Percentiles rank a stretch among this genome's conserved stretches.
Conservation (phyloP, 2,113 vertebrate genomes). For the Alosa alosa region DNA sequence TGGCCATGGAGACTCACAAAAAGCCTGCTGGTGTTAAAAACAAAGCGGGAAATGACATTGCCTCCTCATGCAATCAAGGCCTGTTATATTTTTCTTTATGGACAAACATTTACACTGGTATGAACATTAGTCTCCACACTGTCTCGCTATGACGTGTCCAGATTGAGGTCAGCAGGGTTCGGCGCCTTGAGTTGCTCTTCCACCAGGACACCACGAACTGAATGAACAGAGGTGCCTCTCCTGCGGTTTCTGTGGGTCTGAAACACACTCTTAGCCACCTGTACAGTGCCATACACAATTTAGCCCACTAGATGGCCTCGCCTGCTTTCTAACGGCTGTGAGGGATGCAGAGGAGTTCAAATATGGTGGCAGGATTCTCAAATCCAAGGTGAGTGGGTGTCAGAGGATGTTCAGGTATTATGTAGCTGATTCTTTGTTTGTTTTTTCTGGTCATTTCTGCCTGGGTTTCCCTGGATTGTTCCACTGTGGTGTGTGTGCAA, state of each 20-base stretch:
- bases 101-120: slow-evolving; percentile 35
- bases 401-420: slow-evolving; percentile 1
- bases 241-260: not conserved
- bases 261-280: not conserved
- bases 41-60: slow-evolving; percentile 32
- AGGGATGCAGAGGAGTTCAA: not conserved
- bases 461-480: not conserved
- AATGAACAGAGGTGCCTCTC: not conserved
- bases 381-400: not conserved
- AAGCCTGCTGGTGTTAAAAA: slow-evolving; percentile 93
- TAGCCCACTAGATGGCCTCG: slow-evolving; percentile 58
- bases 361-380: not conserved
- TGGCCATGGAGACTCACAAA: slow-evolving; percentile 66
- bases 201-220: not conserved
- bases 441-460: not conserved
- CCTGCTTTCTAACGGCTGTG: slow-evolving; percentile 27
- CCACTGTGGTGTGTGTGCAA: not conserved
- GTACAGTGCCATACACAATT: slow-evolving; percentile 7
- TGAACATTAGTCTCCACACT: not conserved
- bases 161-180: slow-evolving; percentile 19
- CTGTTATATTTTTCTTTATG: slow-evolving; percentile 21
- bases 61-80: slow-evolving; percentile 11
- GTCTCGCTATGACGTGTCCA: not conserved
- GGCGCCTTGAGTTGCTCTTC: slow-evolving; percentile 26
- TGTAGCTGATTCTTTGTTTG: not conserved